Evolutionary conservation across 1,140 invertebrate genomes (phyloP).

Genomic region (Lepidurus apus): DNA sequence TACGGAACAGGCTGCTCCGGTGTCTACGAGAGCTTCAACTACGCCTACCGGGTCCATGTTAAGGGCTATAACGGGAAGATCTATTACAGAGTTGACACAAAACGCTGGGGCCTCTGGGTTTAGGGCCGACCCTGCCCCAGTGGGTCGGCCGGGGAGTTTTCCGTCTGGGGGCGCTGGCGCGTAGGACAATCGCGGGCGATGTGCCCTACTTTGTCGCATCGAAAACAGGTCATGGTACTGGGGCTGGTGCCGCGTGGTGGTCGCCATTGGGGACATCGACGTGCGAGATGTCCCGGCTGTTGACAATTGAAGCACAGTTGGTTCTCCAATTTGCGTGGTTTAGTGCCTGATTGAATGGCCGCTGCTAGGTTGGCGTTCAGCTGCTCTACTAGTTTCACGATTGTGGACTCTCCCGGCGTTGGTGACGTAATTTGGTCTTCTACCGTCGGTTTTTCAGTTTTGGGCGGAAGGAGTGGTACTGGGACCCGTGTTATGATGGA

Average conservation of each 20-base stretch:
- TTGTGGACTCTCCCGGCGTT: not conserved
- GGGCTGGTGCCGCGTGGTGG: not conserved
- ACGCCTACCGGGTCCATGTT: not conserved
- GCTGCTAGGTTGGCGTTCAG: not conserved
- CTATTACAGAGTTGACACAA: not conserved
- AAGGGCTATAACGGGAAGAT: not conserved
- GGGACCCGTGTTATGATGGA: not conserved
- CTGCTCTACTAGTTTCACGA: not conserved
- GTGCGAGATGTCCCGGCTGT: not conserved
- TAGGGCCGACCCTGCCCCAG: not conserved
- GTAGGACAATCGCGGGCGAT: slow-evolving; percentile 79
- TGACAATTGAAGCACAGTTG: not conserved
- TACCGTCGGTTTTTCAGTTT: not conserved
- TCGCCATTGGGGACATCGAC: not conserved
- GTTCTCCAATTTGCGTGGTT: not conserved
- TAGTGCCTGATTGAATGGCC: not conserved
- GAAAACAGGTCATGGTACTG: slow-evolving; percentile 59
- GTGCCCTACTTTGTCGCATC: slow-evolving; percentile 82
- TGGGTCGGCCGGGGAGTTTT: slow-evolving; percentile 29
- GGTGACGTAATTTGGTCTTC: not conserved
- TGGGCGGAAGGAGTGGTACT: not conserved
- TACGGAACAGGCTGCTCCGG: not conserved
- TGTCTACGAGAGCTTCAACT: slow-evolving; percentile 16
- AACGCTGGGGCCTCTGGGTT: not conserved
- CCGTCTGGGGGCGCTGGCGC: not conserved